Conservation (phyloP, 2,797 vertebrate species). For the Peromyscus nudipes region DNA sequence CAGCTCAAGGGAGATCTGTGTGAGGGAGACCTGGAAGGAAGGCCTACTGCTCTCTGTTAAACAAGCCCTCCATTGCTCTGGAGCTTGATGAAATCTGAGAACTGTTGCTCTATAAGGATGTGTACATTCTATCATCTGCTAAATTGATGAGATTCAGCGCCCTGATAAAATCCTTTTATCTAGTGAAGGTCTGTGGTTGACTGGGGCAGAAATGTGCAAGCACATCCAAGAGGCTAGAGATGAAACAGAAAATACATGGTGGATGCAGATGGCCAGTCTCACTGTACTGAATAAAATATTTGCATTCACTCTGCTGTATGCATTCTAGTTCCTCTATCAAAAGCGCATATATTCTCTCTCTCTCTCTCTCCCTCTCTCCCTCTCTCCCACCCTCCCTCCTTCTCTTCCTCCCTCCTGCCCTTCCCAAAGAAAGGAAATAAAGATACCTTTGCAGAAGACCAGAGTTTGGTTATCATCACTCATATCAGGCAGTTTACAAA, state of each 20-base stretch:
- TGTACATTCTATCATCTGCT: not conserved
- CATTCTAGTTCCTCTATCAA: not conserved
- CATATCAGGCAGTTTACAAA: not conserved
- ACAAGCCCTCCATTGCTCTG: not conserved
- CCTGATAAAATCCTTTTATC: not conserved
- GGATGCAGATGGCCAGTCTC: not conserved
- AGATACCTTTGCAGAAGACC: not conserved
- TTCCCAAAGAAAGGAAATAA: not conserved
- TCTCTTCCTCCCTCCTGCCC: not conserved
- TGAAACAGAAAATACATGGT: not conserved
- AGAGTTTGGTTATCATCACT: not conserved
- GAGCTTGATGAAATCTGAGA: not conserved
- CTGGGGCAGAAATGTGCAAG: not conserved
- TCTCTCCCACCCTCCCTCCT: not conserved
- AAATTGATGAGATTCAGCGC: not conserved
- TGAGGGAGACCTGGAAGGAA: not conserved
- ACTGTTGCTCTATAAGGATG: not conserved
- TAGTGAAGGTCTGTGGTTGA: not conserved
- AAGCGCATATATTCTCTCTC: not conserved
- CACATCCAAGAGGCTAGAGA: not conserved
- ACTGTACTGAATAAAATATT: not conserved
- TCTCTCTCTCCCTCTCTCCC: not conserved
- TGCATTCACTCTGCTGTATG: rapidly evolving
- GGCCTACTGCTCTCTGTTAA: not conserved
- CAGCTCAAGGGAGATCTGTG: not conserved